Conservation (phyloP, 1,140 invertebrate species). For the Babylonia areolata region DNA sequence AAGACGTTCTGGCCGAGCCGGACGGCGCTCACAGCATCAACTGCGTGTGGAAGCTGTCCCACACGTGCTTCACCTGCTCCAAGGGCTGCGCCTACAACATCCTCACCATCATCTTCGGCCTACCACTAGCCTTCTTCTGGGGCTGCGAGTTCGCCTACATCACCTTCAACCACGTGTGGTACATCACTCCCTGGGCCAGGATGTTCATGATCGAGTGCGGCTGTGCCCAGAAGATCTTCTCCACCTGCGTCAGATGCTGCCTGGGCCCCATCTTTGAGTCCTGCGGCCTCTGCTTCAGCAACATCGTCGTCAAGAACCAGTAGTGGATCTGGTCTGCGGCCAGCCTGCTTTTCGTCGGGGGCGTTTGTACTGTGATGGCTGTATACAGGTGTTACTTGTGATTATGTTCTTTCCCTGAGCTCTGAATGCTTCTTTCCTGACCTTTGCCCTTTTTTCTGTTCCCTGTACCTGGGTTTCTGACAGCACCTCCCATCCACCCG, state of each 20-base stretch:
- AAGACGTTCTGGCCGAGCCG: conserved; percentile 86
- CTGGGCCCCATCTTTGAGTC: conserved; percentile 80
- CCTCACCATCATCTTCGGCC: conserved; percentile 82
- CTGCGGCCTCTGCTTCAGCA: conserved; percentile 81
- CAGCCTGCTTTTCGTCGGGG: too few species aligned
- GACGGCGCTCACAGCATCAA: conserved; percentile 83
- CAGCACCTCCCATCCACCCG: too few species aligned
- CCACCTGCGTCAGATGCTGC: too few species aligned
- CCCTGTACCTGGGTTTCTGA: too few species aligned
- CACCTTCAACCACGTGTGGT: conserved; percentile 79
- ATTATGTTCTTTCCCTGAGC: too few species aligned
- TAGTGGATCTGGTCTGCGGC: too few species aligned
- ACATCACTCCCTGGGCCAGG: conserved; percentile 67
- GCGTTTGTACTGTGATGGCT: too few species aligned
- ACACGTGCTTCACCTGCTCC: conserved; percentile 82
- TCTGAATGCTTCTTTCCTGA: too few species aligned
- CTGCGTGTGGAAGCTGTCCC: conserved; percentile 84
- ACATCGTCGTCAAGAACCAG: conserved; percentile 78
- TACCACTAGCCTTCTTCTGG: conserved; percentile 81
- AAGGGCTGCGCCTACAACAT: conserved; percentile 83
- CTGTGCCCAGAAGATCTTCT: conserved; percentile 80
- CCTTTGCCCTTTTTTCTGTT: too few species aligned
- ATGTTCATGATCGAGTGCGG: conserved; percentile 80
- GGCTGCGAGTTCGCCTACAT: conserved; percentile 85
- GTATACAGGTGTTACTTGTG: too few species aligned